Evolutionary conservation across 2,113 vertebrate genomes (phyloP).

Genomic region (Glaucomys volans): DNA sequence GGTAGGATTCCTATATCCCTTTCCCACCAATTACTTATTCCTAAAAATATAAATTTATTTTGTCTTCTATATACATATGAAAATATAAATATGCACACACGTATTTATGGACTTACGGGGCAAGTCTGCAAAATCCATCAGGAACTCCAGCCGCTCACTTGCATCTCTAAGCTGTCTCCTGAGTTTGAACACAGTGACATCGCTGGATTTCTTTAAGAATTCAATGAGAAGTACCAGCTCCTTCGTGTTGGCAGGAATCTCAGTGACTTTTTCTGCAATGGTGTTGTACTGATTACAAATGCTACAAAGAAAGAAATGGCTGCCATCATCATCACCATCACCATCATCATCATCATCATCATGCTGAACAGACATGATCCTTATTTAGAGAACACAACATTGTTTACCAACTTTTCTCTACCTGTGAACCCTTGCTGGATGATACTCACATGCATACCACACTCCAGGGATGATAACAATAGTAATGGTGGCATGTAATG

Average conservation of each 20-base stretch:
- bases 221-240: conserved; percentile 89
- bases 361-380: neutral
- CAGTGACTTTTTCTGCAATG: conserved; percentile 89
- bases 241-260: conserved; percentile 88
- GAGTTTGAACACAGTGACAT: conserved; percentile 91
- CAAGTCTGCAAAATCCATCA: conserved; percentile 91
- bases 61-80: neutral
- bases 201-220: conserved; percentile 89
- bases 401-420: neutral
- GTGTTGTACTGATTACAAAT: conserved; percentile 91
- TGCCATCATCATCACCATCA: neutral
- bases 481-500: neutral
- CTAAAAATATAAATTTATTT: neutral
- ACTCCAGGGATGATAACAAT: neutral
- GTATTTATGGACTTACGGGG: conserved; percentile 85
- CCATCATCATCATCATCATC: neutral
- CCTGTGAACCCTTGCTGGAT: neutral
- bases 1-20: neutral
- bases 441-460: neutral
- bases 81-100: neutral
- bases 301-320: conserved; percentile 82
- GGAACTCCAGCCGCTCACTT: conserved; percentile 87
- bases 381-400: neutral
- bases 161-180: conserved; percentile 88
- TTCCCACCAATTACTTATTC: neutral